A percentile compares a stretch with the other conserved stretches of the same genome.
phyloP scores from a whole-genome alignment of 2,797 vertebrate species.

The Cercopithecus diana region DNA sequence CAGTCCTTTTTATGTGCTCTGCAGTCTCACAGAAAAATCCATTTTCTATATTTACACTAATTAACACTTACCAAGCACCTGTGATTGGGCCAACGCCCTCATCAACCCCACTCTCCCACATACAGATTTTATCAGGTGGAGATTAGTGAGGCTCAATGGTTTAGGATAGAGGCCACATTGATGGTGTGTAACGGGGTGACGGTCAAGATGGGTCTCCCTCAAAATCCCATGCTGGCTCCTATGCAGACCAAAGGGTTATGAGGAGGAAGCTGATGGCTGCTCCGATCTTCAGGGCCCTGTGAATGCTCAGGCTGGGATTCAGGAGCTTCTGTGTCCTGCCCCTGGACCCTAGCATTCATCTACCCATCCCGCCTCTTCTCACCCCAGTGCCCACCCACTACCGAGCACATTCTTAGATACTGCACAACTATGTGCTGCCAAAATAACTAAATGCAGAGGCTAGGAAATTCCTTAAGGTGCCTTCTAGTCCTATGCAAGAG shows the following conservation, averaged over 20 bases:
- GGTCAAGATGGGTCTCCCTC: not conserved
- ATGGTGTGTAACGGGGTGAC: not conserved
- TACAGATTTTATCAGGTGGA: not conserved
- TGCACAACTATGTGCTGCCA: not conserved
- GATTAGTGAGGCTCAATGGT: not conserved
- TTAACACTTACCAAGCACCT: not conserved
- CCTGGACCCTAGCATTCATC: not conserved
- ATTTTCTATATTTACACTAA: not conserved
- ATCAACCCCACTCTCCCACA: not conserved
- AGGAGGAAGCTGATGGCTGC: not conserved
- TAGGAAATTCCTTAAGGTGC: not conserved
- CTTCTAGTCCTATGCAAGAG: not conserved
- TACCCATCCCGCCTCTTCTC: not conserved
- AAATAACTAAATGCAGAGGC: not conserved
- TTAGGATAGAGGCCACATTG: not conserved
- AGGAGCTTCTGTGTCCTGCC: not conserved
- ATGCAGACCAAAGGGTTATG: not conserved
- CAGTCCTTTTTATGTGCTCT: not conserved
- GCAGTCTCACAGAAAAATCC: not conserved
- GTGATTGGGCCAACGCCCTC: too few species aligned
- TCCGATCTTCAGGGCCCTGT: not conserved
- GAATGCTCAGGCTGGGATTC: not conserved
- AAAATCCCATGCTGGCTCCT: not conserved
- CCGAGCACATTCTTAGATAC: accelerated
- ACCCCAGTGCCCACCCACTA: too few species aligned